Base-by-base conservation (phyloP, 2,888 invertebrate genomes). In the Melinopterus prodromus region DNA sequence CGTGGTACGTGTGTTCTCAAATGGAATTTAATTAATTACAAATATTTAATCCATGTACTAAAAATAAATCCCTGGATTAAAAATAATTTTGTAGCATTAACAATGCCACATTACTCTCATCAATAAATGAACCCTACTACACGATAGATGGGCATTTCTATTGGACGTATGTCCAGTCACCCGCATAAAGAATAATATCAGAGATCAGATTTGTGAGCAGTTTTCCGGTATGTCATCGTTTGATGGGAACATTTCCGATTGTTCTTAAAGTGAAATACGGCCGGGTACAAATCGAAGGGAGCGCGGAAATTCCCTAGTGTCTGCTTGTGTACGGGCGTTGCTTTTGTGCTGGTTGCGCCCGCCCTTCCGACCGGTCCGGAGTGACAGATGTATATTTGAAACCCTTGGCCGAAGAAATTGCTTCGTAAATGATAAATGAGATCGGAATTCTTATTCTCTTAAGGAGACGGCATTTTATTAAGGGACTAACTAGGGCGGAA, bases 381-480 rank as follows among this genome's bases (percentile, higher is more conserved):
- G 36, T 74, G 74, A 74, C 74, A 74, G 74, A 74, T 74, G 74
- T 74, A 74, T 74, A 74, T 74, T 74, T 74, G 74, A 74, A 74
- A 74, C 74, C 74, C 74, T 37, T 37, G 74, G 71, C 35, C 74
- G 74, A 74, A 74, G 74, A 74, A 74, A 74, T 74, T 74, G 74
- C 74, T 74, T 74, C 37, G 36, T 74, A 74, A 74, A 74, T 74
- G 74, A 74, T 74, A 74, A 74, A 74, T 74, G 74, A 36, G 74
- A 74, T 74, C 35, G 36, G 74, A 74, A 74, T 74, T 74, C 74
- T 26, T 74, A 74, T 74, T 74, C 74, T 74, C 74, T 74, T 74
- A 74, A 74, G 74, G 37, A 37, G 74, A 35, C 35, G 74, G 36
- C 74, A 35, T 74, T 74, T 74, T 74, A 74, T 74, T 74, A 74